Conservation (phyloP, 2,113 vertebrate species). For the Ammospiza nelsoni region DNA sequence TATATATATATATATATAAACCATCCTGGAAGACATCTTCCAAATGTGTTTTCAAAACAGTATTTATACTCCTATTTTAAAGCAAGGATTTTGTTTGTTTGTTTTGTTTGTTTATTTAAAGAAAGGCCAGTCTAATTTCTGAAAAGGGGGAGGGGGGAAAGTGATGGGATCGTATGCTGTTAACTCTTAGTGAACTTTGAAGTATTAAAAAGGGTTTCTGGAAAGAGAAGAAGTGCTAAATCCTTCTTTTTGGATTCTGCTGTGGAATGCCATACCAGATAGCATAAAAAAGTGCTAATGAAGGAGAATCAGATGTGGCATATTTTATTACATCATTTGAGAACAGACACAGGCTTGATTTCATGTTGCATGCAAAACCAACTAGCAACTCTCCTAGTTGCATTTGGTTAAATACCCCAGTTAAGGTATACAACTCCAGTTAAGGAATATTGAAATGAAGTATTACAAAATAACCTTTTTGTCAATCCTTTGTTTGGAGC, state of each 20-base stretch:
- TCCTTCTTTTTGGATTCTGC: neutral
- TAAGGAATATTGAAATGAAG: neutral
- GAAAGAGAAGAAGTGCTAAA: neutral
- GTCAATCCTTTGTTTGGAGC: slow-evolving; percentile 14
- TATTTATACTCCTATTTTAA: slow-evolving; percentile 4
- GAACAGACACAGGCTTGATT: neutral
- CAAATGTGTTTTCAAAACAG: slow-evolving; percentile 22
- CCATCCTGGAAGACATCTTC: slow-evolving; percentile 36
- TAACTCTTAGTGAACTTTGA: neutral
- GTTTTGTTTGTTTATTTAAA: neutral
- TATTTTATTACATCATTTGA: neutral
- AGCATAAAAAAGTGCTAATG: neutral
- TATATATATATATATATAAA: neutral
- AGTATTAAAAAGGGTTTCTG: slow-evolving; percentile 3
- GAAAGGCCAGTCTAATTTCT: neutral
- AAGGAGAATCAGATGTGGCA: neutral
- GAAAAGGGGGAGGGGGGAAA: neutral
- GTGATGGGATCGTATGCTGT: neutral
- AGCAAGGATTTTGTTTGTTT: neutral
- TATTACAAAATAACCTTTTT: slow-evolving; percentile 6
- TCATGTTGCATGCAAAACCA: neutral
- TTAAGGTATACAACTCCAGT: neutral
- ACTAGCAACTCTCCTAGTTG: neutral
- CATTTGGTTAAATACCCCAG: neutral
- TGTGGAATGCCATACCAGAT: neutral